These are phyloP conservation scores for Merops nubicus DNA, from an alignment of 2,113 vertebrate genomes.

Conservation along the genomic window DNA sequence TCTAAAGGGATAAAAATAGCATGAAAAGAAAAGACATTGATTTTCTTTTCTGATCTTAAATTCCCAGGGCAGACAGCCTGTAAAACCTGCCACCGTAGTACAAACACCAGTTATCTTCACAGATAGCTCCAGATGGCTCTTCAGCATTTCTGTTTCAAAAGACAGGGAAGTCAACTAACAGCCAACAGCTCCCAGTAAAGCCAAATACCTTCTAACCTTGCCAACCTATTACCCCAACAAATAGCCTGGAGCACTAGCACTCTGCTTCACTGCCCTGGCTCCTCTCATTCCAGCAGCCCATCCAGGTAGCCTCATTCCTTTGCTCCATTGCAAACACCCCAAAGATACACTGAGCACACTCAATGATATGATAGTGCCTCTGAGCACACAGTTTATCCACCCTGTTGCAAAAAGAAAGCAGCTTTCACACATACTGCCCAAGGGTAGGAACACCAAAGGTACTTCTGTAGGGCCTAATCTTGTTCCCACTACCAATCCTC, in stretches of 20 bases:
- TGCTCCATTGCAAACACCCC: neutral
- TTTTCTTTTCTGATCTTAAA: neutral
- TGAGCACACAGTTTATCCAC: neutral
- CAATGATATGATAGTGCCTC: neutral
- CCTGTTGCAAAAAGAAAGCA: neutral
- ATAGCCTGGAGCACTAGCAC: neutral
- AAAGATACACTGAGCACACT: neutral
- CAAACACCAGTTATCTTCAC: neutral
- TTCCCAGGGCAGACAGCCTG: neutral
- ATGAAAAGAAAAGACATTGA: neutral
- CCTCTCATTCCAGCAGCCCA: neutral
- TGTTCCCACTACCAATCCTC: neutral
- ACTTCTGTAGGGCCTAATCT: neutral
- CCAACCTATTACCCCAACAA: neutral
- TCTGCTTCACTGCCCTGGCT: neutral
- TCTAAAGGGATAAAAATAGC: neutral
- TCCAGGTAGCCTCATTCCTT: neutral
- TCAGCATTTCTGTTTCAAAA: neutral
- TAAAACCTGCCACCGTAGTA: neutral
- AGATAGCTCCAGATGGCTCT: neutral
- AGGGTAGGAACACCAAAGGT: neutral
- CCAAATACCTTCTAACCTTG: fast-evolving
- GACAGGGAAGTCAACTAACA: neutral
- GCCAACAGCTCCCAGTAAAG: neutral
- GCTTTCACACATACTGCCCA: neutral